Base-by-base conservation (phyloP, 2,113 vertebrate genomes). In the Microcebus jonahi region DNA sequence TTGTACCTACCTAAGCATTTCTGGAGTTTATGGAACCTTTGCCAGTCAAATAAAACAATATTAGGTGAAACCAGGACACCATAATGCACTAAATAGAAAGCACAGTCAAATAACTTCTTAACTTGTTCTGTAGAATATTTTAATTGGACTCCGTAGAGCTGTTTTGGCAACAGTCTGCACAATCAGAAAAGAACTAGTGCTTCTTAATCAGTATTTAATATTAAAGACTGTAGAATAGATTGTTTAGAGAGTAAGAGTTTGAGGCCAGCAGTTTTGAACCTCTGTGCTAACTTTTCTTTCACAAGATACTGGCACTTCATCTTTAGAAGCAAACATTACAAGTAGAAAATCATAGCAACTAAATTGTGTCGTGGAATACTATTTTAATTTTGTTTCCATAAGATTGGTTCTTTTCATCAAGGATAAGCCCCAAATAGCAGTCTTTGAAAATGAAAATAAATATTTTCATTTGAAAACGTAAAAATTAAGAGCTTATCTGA, bases 381-480 rank as follows among this genome's bases (percentile, higher is more conserved):
- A 12, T 85, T 90, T 81, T 81, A 61, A 23, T 67, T 63, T 80
- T 77, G 36, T 88, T 88, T 79, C 34, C 14, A 83, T 86, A 86
- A 79, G 77, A 89, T 42, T 61, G 10, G 4, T 73, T 79, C 21
- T 3, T 85, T 45, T 96, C n/a, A 61, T 91, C n/a, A 84, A 55
- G 36, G 29, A 76, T 70, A 85, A 57, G 23, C 18, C 4, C 55
- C 27, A 65, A 77, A 86, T 85, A 42, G 8, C 55, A 59, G 1
- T 84, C 23, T 83, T 95, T 84, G 34, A 90, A 96, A 96, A 82
- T 83, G 25, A 91, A 23, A 61, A 8, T 77, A 63, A 39, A 42
- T 45, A 48, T 83, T 93, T 83, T 90, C 5, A 71, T 85, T 65
- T 77, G 59, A 50, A 80, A 61, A 71, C 27, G 12, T 93, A 88